Evolutionary conservation across 2,888 invertebrate species (phyloP).

Genomic region (Apamea monoglypha): DNA sequence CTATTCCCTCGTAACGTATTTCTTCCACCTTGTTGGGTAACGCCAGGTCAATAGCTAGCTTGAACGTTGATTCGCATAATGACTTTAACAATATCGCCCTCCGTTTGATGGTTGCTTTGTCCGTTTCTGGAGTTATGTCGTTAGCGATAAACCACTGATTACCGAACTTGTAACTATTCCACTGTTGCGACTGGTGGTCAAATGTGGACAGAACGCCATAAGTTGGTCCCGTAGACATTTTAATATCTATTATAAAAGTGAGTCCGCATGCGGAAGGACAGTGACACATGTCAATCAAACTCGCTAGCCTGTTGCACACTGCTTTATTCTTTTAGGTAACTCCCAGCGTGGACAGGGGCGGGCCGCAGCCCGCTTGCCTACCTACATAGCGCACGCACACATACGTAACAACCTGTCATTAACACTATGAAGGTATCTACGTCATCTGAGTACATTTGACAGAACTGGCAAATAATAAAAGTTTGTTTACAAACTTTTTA

Average conservation of each 20-base stretch:
- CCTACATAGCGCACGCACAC: no score
- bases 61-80: background rate
- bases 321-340: no score
- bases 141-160: background rate
- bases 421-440: no score
- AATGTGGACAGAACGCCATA: background rate
- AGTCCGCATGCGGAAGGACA: no score
- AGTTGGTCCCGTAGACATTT: background rate
- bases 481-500: no score
- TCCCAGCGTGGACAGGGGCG: no score
- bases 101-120: background rate
- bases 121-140: background rate
- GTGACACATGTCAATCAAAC: no score
- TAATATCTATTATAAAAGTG: background rate
- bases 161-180: background rate
- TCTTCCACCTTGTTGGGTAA: background rate
- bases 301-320: no score
- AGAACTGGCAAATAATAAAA: no score
- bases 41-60: background rate
- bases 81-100: slow-evolving; percentile 8
- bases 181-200: background rate
- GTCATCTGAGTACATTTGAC: no score
- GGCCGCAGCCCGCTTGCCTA: no score
- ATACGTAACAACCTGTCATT: no score
- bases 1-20: background rate